phyloP scores from a whole-genome alignment of 2,113 vertebrate species.

The Phodopus roborovskii region DNA sequence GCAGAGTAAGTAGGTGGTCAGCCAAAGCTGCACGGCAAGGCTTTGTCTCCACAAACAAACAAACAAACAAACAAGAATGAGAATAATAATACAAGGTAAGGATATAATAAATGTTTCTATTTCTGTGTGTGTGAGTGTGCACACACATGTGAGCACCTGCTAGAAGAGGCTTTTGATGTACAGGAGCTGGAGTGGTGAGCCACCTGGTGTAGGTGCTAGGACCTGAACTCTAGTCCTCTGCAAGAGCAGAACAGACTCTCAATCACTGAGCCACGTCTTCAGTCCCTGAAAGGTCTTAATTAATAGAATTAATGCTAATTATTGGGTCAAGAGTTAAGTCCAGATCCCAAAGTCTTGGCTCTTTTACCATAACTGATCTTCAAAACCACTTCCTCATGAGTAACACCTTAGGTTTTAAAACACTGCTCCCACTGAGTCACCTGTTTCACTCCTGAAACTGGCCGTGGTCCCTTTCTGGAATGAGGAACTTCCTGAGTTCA shows the following conservation, averaged over 20 bases:
- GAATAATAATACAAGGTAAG: background rate
- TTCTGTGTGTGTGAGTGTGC: background rate
- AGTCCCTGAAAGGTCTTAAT: constrained; percentile 12
- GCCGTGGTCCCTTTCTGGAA: constrained; percentile 24
- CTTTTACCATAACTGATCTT: background rate
- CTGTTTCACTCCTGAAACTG: constrained; percentile 26
- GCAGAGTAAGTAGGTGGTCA: background rate
- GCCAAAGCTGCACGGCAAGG: background rate
- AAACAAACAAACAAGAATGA: background rate
- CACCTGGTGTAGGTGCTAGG: background rate
- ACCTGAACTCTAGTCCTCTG: background rate
- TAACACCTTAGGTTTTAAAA: constrained; percentile 27
- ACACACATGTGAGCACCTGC: background rate
- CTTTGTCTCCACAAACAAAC: background rate
- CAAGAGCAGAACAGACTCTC: background rate
- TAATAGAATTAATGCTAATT: background rate
- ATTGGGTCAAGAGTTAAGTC: background rate
- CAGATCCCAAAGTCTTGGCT: constrained; percentile 12
- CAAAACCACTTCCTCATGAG: constrained; percentile 67
- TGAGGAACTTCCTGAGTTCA: background rate
- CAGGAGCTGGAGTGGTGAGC: background rate
- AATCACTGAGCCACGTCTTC: background rate
- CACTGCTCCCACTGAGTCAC: constrained; percentile 44
- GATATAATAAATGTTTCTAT: background rate
- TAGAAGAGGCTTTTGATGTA: background rate